phyloP scores from a whole-genome alignment of 2,797 vertebrate species.

The Esox masquinongy region DNA sequence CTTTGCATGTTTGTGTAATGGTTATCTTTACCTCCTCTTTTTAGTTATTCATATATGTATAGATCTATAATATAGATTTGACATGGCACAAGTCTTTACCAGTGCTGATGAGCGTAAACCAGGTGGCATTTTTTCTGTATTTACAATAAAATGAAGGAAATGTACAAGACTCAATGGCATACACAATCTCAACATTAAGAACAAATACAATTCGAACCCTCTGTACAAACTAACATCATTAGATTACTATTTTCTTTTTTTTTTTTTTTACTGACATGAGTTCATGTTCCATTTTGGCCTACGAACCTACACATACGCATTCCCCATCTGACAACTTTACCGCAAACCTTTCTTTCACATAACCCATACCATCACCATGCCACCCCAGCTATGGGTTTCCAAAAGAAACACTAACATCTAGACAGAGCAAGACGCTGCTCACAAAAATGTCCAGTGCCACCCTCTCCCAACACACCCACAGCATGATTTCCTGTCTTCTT shows the following conservation, averaged over 20 bases:
- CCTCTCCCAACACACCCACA: slow-evolving; percentile 46
- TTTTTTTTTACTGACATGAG: slow-evolving; percentile 80
- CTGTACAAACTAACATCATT: slow-evolving; percentile 94
- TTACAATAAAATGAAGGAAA: slow-evolving; percentile 93
- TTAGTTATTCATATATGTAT: slow-evolving; percentile 68
- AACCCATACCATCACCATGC: slow-evolving; percentile 85
- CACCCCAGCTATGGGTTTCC: slow-evolving; percentile 79
- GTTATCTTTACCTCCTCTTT: slow-evolving; percentile 55
- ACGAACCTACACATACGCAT: slow-evolving; percentile 66
- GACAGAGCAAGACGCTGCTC: slow-evolving; percentile 73
- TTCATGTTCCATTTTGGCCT: slow-evolving; percentile 87
- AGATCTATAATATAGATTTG: slow-evolving; percentile 76
- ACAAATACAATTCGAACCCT: slow-evolving; percentile 86
- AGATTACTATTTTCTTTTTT: slow-evolving; percentile 82
- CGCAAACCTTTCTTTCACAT: slow-evolving; percentile 85
- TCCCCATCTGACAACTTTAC: slow-evolving; percentile 76
- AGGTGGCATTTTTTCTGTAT: slow-evolving; percentile 85
- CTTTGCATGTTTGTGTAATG: slow-evolving; percentile 63
- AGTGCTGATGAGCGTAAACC: slow-evolving; percentile 89
- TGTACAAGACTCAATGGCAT: slow-evolving; percentile 93
- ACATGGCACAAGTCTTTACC: slow-evolving; percentile 87
- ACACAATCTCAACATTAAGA: slow-evolving; percentile 89
- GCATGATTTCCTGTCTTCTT: slow-evolving; percentile 67
- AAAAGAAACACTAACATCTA: slow-evolving; percentile 85
- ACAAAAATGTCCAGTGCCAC: slow-evolving; percentile 40